Conservation (phyloP, 2,797 vertebrate species). For the Semotilus atromaculatus region DNA sequence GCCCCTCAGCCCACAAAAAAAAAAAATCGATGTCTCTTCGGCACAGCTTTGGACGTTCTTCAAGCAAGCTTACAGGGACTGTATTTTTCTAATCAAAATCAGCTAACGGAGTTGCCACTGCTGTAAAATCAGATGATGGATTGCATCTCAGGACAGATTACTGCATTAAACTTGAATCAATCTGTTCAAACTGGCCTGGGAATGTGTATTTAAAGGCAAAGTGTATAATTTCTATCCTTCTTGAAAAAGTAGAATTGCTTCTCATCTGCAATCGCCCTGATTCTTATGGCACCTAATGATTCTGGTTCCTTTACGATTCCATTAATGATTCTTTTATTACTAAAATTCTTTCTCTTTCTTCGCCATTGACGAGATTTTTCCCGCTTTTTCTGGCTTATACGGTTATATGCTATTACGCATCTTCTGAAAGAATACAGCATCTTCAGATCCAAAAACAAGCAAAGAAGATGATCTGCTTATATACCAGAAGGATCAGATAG, state of each 20-base stretch:
- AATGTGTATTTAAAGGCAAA: not conserved
- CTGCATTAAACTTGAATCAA: conserved; percentile 26
- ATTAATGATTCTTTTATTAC: not conserved
- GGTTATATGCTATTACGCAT: not conserved
- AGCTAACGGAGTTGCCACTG: conserved; percentile 17
- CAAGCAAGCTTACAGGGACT: conserved; percentile 14
- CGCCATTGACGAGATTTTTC: not conserved
- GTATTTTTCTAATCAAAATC: conserved; percentile 29
- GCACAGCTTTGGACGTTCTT: conserved; percentile 1
- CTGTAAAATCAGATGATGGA: conserved; percentile 30
- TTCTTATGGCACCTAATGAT: not conserved
- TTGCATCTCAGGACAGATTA: conserved; percentile 1
- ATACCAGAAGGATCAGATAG: not conserved
- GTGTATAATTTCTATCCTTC: not conserved
- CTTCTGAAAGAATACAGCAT: not conserved
- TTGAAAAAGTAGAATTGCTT: not conserved
- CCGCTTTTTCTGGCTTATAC: not conserved
- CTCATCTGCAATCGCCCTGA: not conserved
- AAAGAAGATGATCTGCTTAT: not conserved
- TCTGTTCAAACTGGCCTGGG: not conserved
- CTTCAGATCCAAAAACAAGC: not conserved
- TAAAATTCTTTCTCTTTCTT: not conserved
- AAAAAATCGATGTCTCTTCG: conserved; percentile 29
- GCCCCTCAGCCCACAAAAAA: not conserved
- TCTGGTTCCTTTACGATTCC: not conserved